phyloP scores from a whole-genome alignment of 2,797 vertebrate genomes.

The Alcedo atthis region DNA sequence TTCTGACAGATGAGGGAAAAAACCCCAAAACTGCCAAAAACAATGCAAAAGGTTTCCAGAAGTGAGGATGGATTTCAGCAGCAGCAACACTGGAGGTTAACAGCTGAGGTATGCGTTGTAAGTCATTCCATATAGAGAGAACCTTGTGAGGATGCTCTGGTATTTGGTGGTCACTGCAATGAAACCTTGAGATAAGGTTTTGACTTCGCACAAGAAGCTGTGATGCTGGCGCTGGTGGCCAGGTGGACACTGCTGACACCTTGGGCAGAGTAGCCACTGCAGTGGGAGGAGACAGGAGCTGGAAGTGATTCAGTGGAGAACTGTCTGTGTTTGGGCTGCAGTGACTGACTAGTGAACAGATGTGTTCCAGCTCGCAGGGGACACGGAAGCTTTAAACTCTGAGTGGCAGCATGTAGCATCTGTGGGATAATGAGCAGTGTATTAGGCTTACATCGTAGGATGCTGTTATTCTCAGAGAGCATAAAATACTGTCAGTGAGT shows the following conservation, averaged over 20 bases:
- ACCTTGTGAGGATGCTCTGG: not conserved
- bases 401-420: too few relatives aligned
- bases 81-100: not conserved
- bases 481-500: not conserved
- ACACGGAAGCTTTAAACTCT: not conserved
- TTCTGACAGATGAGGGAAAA: not conserved
- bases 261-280: not conserved
- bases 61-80: not conserved
- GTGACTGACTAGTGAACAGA: not conserved
- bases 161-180: not conserved
- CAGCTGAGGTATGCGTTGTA: not conserved
- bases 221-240: accelerated
- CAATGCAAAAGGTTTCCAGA: not conserved
- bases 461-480: not conserved
- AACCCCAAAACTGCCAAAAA: not conserved
- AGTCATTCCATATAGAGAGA: not conserved
- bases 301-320: not conserved
- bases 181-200: not conserved
- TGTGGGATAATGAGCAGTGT: not conserved
- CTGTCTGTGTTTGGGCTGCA: not conserved
- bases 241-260: too few relatives aligned
- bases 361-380: not conserved
- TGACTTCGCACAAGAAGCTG: not conserved
- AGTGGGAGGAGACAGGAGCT: not conserved
- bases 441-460: not conserved